phyloP scores from a whole-genome alignment of 2,888 invertebrate species.

The Sycophila texana region DNA sequence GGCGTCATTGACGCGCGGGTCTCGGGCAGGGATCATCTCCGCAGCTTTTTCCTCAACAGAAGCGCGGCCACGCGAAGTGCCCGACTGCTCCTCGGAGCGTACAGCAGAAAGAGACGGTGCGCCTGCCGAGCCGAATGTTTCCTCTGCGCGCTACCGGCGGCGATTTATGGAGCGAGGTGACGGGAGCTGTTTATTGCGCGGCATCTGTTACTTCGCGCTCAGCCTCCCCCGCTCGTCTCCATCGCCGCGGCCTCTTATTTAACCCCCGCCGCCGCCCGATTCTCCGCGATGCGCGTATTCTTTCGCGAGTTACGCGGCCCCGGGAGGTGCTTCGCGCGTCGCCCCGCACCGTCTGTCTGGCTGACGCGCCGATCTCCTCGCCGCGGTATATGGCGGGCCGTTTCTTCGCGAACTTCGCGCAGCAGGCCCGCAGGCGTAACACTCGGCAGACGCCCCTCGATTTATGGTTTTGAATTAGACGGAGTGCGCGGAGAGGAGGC shows the following conservation, averaged over 20 bases:
- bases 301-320: neutral
- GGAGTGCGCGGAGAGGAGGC: constrained; percentile 59
- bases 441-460: constrained; percentile 74
- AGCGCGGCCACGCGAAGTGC: constrained; percentile 35
- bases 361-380: neutral
- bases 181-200: constrained; percentile 76
- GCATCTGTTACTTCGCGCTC: constrained; percentile 68
- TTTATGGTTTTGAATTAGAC: constrained; percentile 75
- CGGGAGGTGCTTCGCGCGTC: neutral
- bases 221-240: constrained; percentile 59
- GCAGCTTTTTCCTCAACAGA: neutral
- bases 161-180: constrained; percentile 75
- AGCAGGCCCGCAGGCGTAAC: constrained; percentile 69
- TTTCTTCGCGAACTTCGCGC: constrained; percentile 55
- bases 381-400: neutral
- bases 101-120: constrained; percentile 12
- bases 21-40: neutral
- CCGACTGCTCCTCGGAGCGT: neutral
- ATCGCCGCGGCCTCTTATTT: constrained; percentile 31
- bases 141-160: constrained; percentile 72
- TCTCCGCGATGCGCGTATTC: neutral
- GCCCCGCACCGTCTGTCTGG: constrained; percentile 1
- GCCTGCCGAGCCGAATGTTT: constrained; percentile 68
- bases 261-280: constrained; percentile 25
- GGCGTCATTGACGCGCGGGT: constrained; percentile 41